phyloP scores from a whole-genome alignment of 2,888 invertebrate genomes.

The Chrysolina haemoptera region DNA sequence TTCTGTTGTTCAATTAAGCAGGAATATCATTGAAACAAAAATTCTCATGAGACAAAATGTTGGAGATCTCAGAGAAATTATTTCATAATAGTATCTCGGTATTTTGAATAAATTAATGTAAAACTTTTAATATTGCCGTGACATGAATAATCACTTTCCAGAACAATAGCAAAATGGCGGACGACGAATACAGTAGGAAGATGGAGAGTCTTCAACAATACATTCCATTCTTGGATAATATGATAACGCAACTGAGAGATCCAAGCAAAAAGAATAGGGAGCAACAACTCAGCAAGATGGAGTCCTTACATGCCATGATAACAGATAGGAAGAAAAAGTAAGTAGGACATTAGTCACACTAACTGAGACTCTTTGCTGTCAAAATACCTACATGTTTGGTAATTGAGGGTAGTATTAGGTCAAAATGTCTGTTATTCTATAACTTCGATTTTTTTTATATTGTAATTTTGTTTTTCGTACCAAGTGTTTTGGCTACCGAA shows the following conservation, averaged over 20 bases:
- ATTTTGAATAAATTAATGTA: too few species aligned
- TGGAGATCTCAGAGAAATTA: too few species aligned
- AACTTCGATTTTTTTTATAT: too few species aligned
- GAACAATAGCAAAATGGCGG: constrained; percentile 58
- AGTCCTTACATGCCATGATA: constrained; percentile 76
- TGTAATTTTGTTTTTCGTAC: too few species aligned
- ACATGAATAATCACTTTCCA: background rate
- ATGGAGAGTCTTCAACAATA: constrained; percentile 79
- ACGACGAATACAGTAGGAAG: constrained; percentile 75
- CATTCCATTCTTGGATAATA: constrained; percentile 81
- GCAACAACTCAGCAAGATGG: constrained; percentile 77
- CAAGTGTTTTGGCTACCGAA: too few species aligned
- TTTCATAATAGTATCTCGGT: too few species aligned
- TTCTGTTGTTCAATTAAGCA: too few species aligned
- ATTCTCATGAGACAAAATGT: too few species aligned
- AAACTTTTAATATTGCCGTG: background rate
- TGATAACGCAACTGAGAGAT: constrained; percentile 77
- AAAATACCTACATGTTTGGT: background rate
- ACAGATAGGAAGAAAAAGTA: constrained; percentile 77
- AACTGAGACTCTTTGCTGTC: background rate
- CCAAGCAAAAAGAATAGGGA: constrained; percentile 71
- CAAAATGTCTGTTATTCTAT: too few species aligned
- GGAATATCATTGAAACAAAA: too few species aligned
- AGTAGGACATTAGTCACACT: constrained; percentile 52
- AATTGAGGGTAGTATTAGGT: too few species aligned